These are phyloP conservation scores for Conistra vaccinii DNA, from an alignment of 2,888 invertebrate species.

Conservation along the genomic window DNA sequence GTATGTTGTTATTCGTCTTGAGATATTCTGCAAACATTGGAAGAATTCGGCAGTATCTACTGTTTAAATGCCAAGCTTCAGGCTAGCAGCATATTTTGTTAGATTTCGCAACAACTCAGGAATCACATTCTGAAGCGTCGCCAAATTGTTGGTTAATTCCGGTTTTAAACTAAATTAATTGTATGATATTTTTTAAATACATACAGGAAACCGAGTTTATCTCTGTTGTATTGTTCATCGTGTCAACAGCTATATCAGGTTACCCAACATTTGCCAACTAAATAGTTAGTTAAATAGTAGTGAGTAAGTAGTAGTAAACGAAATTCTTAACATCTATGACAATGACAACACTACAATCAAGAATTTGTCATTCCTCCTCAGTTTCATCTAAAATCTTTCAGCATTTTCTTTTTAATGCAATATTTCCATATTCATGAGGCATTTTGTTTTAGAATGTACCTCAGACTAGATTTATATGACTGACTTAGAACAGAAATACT, in stretches of 20 bases:
- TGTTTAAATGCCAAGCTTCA: constrained; percentile 51
- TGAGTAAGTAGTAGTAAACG: no score
- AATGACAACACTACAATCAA: constrained; percentile 2
- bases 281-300: constrained; percentile 1
- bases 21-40: constrained; percentile 66
- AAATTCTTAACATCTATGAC: constrained; percentile 3
- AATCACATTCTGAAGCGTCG: constrained; percentile 59
- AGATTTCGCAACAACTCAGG: constrained; percentile 36
- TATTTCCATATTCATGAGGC: not conserved
- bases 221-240: constrained; percentile 17
- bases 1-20: constrained; percentile 65
- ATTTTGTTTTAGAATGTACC: constrained; percentile 57
- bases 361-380: not conserved
- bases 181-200: constrained; percentile 5
- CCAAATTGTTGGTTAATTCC: constrained; percentile 55
- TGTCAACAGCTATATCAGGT: constrained; percentile 37
- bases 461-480: constrained; percentile 57
- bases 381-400: not conserved
- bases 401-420: not conserved
- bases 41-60: constrained; percentile 46
- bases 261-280: constrained; percentile 34
- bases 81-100: constrained; percentile 39
- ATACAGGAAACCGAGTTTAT: constrained; percentile 4
- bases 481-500: constrained; percentile 61
- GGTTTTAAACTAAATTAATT: constrained; percentile 31